phyloP scores from a whole-genome alignment of 2,888 invertebrate species.

The Plagodis pulveraria region DNA sequence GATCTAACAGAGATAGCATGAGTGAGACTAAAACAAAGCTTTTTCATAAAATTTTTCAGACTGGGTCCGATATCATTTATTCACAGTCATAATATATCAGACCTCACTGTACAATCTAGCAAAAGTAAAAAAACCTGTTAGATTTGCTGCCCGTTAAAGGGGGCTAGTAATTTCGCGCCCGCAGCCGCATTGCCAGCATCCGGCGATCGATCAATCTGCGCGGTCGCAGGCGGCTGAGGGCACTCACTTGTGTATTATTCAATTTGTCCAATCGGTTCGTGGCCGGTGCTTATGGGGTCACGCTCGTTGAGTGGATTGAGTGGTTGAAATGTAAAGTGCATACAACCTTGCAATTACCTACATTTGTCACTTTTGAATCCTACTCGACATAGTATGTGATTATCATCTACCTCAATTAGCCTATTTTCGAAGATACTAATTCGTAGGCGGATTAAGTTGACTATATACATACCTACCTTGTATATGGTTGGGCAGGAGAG shows the following conservation, averaged over 20 bases:
- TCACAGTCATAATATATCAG: neutral
- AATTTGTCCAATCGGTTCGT: constrained; percentile 68
- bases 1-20: no score
- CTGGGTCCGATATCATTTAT: neutral
- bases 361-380: constrained; percentile 6
- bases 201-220: constrained; percentile 76
- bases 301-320: constrained; percentile 50
- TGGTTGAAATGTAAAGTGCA: constrained; percentile 6
- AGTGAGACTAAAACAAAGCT: no score
- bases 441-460: no score
- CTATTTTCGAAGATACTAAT: no score
- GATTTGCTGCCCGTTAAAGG: constrained; percentile 46
- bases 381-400: no score
- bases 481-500: no score
- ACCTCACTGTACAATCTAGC: neutral
- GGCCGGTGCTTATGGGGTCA: constrained; percentile 54
- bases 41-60: no score
- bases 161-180: constrained; percentile 49
- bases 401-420: no score
- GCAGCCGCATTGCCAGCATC: constrained; percentile 56
- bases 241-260: constrained; percentile 56
- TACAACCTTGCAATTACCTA: constrained; percentile 25
- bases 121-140: constrained; percentile 3
- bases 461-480: no score
- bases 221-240: constrained; percentile 41